Evolutionary conservation across 2,797 vertebrate species (phyloP).

Genomic region (Acanthornis magna): DNA sequence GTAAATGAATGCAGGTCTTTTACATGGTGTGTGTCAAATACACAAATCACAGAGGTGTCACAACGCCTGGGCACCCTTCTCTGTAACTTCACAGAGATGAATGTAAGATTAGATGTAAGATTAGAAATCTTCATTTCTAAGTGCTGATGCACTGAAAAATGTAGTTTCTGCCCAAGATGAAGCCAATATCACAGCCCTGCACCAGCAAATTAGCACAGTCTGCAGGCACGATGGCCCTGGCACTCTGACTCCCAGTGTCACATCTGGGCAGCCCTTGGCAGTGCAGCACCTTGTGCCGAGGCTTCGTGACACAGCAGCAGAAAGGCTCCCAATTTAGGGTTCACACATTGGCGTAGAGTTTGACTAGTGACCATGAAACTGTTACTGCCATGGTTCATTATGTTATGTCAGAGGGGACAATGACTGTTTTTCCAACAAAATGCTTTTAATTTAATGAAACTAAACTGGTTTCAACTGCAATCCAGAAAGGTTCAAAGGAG

Average conservation of each 20-base stretch:
- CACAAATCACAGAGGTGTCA: neutral
- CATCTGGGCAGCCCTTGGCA: rapidly evolving
- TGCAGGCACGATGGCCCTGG: neutral
- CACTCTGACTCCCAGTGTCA: neutral
- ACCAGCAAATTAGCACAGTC: neutral
- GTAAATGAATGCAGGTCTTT: neutral
- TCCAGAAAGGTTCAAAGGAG: neutral
- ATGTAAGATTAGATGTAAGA: too few relatives aligned
- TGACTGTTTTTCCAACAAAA: neutral
- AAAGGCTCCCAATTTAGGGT: neutral
- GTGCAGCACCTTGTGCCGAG: rapidly evolving
- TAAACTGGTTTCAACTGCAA: neutral
- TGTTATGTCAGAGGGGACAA: neutral
- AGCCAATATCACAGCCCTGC: neutral
- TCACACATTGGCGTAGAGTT: neutral
- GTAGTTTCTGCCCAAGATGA: neutral
- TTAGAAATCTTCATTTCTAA: neutral
- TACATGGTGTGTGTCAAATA: neutral
- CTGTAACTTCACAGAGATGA: neutral
- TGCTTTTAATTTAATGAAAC: neutral
- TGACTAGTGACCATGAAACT: neutral
- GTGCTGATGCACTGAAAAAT: neutral
- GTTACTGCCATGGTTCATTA: neutral
- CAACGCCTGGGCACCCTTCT: neutral
- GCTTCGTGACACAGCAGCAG: neutral